phyloP scores from a whole-genome alignment of 2,888 invertebrate species.

The Drosophila setosimentum region DNA sequence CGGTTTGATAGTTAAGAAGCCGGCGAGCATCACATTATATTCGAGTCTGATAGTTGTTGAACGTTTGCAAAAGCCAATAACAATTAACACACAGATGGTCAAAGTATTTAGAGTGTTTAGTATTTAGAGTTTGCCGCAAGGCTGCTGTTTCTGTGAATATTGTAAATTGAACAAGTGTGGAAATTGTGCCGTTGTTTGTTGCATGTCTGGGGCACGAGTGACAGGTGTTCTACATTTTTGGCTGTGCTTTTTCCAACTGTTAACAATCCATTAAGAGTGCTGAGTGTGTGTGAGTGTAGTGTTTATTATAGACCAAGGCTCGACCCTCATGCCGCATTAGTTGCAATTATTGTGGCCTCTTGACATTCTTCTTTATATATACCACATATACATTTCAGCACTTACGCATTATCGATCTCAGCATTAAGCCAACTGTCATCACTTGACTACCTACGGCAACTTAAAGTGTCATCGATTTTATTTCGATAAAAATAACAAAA shows the following conservation, averaged over 20 bases:
- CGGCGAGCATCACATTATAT: constrained; percentile 32
- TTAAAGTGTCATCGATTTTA: constrained; percentile 63
- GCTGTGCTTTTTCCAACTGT: constrained; percentile 28
- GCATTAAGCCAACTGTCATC: constrained; percentile 19
- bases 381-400: constrained; percentile 28
- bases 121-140: constrained; percentile 54
- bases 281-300: not conserved
- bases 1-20: constrained; percentile 52
- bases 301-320: constrained; percentile 69
- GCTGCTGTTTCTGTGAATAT: constrained; percentile 47
- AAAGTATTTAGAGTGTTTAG: constrained; percentile 42
- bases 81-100: constrained; percentile 23
- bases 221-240: constrained; percentile 61
- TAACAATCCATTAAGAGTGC: constrained; percentile 11
- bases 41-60: constrained; percentile 27
- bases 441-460: constrained; percentile 44
- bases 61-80: constrained; percentile 16
- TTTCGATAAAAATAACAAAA: constrained; percentile 22
- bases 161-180: constrained; percentile 47
- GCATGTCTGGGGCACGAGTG: constrained; percentile 29
- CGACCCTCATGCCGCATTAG: constrained; percentile 73
- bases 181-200: constrained; percentile 30
- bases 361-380: constrained; percentile 76
- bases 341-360: constrained; percentile 80
- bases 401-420: constrained; percentile 68